Percentiles rank a stretch among this genome's conserved stretches.
phyloP scores from a whole-genome alignment of 1,140 invertebrate genomes.

The Calosoma granatense region DNA sequence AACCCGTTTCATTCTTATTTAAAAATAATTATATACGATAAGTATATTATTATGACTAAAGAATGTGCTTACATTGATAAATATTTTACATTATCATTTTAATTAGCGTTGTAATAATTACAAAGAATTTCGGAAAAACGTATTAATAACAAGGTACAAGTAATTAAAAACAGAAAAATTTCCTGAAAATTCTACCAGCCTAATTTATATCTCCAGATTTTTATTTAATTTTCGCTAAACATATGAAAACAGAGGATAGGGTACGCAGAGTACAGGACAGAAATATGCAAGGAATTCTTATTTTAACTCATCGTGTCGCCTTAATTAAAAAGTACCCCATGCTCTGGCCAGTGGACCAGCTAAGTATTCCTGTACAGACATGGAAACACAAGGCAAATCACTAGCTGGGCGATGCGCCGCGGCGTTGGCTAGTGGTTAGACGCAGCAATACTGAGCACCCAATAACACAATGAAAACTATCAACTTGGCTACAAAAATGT shows the following conservation, averaged over 20 bases:
- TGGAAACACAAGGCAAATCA: background rate
- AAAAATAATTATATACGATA: too few relatives aligned
- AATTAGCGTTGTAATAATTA: too few relatives aligned
- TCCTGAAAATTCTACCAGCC: background rate
- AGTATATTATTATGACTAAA: too few relatives aligned
- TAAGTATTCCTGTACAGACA: constrained; percentile 10
- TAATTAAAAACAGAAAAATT: background rate
- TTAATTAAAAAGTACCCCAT: constrained; percentile 35
- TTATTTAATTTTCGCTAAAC: constrained; percentile 5
- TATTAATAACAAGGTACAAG: background rate
- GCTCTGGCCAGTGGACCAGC: constrained; percentile 21
- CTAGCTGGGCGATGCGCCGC: constrained; percentile 3
- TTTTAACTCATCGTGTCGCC: constrained; percentile 30
- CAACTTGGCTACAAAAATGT: constrained; percentile 16
- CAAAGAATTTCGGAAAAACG: too few relatives aligned
- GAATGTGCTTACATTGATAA: too few relatives aligned
- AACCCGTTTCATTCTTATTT: too few relatives aligned
- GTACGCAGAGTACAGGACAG: background rate
- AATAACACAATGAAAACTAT: constrained; percentile 21
- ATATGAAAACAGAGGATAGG: background rate
- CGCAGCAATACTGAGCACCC: constrained; percentile 23
- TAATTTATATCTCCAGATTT: constrained; percentile 8
- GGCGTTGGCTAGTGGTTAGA: constrained; percentile 27
- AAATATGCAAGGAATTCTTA: constrained; percentile 31
- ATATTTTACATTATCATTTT: too few relatives aligned